A percentile compares a stretch with the other conserved stretches of the same genome.
Conservation (phyloP, 2,888 invertebrate genomes). For the Tortricodes alternella region DNA sequence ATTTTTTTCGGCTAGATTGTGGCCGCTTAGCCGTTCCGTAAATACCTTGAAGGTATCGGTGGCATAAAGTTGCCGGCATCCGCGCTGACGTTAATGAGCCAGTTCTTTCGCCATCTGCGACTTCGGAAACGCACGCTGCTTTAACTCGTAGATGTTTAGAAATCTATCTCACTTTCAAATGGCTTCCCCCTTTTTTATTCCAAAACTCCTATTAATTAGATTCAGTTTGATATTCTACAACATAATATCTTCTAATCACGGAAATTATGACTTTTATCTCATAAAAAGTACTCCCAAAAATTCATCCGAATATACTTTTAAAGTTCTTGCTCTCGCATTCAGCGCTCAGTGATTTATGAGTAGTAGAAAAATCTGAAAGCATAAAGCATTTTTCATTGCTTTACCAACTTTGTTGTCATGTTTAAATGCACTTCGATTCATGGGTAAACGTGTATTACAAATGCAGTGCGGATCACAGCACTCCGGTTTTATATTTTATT, state of each 20-base stretch:
- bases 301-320: conserved; percentile 70
- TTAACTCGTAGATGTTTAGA: conserved; percentile 57
- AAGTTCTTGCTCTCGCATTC: conserved; percentile 68
- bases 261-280: conserved; percentile 76
- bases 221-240: conserved; percentile 68
- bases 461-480: conserved; percentile 30
- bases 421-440: conserved; percentile 56
- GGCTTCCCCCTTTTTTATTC: conserved; percentile 46
- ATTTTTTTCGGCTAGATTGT: conserved; percentile 70
- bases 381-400: conserved; percentile 65
- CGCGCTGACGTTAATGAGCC: conserved; percentile 76
- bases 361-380: conserved; percentile 69
- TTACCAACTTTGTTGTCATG: conserved; percentile 58
- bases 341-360: conserved; percentile 73
- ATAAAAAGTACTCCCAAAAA: conserved; percentile 67
- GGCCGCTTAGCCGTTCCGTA: conserved; percentile 72
- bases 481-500: conserved; percentile 14
- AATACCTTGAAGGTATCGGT: conserved; percentile 79
- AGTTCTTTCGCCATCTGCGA: conserved; percentile 73
- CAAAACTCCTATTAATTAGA: conserved; percentile 56
- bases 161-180: conserved; percentile 51
- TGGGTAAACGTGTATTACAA: conserved; percentile 43
- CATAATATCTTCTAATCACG: conserved; percentile 69
- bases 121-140: conserved; percentile 74
- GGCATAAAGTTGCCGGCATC: conserved; percentile 69